Conservation (phyloP, 2,888 invertebrate species). For the Thecophora atra region DNA sequence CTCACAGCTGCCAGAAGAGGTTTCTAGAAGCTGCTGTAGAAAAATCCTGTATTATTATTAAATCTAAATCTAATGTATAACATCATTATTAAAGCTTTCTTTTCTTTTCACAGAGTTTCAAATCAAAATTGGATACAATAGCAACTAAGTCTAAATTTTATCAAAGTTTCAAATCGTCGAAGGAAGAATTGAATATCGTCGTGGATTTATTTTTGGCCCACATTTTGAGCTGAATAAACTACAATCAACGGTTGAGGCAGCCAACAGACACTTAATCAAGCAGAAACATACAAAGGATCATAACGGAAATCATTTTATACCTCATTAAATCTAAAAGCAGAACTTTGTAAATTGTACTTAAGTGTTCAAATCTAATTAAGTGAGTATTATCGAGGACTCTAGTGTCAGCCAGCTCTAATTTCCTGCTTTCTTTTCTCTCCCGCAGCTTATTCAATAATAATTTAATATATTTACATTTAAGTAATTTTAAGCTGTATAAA, state of each 20-base stretch:
- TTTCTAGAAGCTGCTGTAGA: neutral
- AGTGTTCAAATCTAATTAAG: conserved; percentile 64
- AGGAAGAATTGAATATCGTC: conserved; percentile 4
- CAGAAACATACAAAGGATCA: conserved; percentile 53
- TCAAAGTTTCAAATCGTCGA: conserved; percentile 48
- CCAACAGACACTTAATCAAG: conserved; percentile 33
- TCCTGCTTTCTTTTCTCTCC: neutral
- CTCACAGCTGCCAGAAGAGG: neutral
- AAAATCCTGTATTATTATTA: neutral
- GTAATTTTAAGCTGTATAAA: conserved; percentile 31
- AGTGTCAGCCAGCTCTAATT: neutral
- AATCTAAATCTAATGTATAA: neutral
- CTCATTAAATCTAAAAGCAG: conserved; percentile 60
- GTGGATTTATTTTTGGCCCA: conserved; percentile 36
- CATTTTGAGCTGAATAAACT: conserved; percentile 36
- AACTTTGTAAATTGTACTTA: conserved; percentile 65
- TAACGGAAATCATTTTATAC: conserved; percentile 65
- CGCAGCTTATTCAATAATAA: conserved; percentile 28
- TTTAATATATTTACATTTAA: conserved; percentile 17
- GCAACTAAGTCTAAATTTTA: conserved; percentile 59
- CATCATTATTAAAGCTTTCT: conserved; percentile 21
- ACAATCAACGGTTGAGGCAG: conserved; percentile 27
- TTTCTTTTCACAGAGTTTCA: conserved; percentile 60
- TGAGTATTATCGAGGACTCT: conserved; percentile 40
- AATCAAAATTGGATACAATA: conserved; percentile 63